Percentiles rank a stretch among this genome's conserved stretches.
phyloP scores from a whole-genome alignment of 2,888 invertebrate genomes.

The Stramonita haemastoma region DNA sequence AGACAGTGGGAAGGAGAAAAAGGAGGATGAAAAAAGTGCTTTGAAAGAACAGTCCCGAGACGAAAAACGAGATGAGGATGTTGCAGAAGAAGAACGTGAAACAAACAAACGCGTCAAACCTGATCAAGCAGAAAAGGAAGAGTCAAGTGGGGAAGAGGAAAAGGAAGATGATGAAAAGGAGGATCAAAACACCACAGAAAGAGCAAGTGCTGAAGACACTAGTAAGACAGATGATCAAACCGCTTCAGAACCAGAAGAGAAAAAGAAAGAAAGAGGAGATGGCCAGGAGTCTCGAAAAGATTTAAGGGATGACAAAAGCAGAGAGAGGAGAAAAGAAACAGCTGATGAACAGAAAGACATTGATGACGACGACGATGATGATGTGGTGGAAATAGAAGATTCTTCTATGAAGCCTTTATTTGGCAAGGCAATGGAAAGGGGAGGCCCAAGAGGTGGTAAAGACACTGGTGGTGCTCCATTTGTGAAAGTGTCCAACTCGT shows the following conservation, averaged over 20 bases:
- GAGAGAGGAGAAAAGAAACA: background rate
- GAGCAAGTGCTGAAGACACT: background rate
- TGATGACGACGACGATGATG: slow-evolving; percentile 14
- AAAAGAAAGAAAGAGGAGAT: background rate
- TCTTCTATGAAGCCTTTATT: background rate
- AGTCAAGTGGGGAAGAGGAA: background rate
- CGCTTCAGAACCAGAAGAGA: background rate
- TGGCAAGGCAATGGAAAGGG: slow-evolving; percentile 7
- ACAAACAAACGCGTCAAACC: background rate
- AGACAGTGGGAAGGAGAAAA: background rate
- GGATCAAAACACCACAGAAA: background rate
- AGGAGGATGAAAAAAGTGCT: background rate
- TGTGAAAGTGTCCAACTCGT: background rate
- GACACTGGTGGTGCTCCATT: background rate
- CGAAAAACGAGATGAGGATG: background rate
- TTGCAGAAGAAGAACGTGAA: background rate
- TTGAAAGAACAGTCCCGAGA: background rate
- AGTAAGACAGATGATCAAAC: background rate
- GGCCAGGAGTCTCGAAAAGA: background rate
- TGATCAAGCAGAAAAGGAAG: background rate
- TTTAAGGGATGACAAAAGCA: background rate
- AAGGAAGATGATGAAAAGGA: background rate
- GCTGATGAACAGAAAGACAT: background rate
- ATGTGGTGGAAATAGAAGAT: slow-evolving; percentile 22
- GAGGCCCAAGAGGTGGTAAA: background rate